Base-by-base conservation (phyloP, 2,888 invertebrate species). In the Phengaris arion region DNA sequence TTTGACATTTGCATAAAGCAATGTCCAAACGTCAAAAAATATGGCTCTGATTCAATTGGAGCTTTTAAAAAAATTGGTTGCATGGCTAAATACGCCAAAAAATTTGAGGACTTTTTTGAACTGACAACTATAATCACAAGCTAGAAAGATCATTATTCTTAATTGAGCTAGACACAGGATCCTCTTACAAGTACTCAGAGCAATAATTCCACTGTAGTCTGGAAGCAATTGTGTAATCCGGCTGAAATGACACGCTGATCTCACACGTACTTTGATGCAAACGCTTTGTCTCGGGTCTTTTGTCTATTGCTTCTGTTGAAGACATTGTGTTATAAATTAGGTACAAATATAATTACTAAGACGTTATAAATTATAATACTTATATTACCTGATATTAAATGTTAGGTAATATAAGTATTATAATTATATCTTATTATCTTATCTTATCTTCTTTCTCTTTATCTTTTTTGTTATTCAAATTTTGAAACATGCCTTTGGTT, bases 191-290 rank as follows among this genome's bases (percentile, higher is more conserved):
- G 35, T 64, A 12, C 64, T 64, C 64, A 10, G 35, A 64, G 35
- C 22, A 59, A 59, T 64, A 64, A 64, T 64, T 64, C 35, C 45
- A 64, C 35, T 64, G 35, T 64, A 64, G 35, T 64, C 64, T 64
- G 13, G 35, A 13, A 64, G 64, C 64, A 64, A 13, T 64, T 45
- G 64, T 64, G 13, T 64, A 64, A 64, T 64, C 13, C 45, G 22
- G 64, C 35, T 64, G 6, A 64, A 64, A 64, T 64, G 64, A 45
- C 35, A 64, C 45, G 6, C 64, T 64, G 35, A 64, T 64, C 64
- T 64, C 64, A 45, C 64, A 64, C 69, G 69, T 69, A 69, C 48
- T 69, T 69, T 69, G 69, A 48, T 46, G 22, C 69, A 69, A 69
- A 48, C 46, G 15, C 64, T 64, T 69, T 69, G 69, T 69, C 46